Percentiles rank a stretch among this genome's conserved stretches.
phyloP scores from a whole-genome alignment of 2,888 invertebrate species.

The Timema cristinae region DNA sequence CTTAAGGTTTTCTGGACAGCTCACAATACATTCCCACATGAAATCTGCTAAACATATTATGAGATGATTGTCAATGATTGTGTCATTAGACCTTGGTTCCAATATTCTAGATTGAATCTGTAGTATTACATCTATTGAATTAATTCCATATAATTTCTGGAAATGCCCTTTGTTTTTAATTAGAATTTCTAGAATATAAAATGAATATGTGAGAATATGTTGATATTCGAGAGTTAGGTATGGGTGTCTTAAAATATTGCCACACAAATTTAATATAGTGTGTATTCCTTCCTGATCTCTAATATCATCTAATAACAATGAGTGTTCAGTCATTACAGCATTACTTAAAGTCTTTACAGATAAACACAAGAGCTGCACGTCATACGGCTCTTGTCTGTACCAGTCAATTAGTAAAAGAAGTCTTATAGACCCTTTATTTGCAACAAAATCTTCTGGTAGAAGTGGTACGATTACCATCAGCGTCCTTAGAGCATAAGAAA shows the following conservation, averaged over 20 bases:
- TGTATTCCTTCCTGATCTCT: background rate
- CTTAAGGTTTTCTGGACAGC: background rate
- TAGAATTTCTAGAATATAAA: background rate
- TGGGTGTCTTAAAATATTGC: background rate
- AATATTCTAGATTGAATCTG: background rate
- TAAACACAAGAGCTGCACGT: background rate
- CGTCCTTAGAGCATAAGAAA: background rate
- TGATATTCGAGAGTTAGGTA: background rate
- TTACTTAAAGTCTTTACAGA: background rate
- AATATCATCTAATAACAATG: background rate
- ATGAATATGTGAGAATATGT: background rate
- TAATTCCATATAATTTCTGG: background rate
- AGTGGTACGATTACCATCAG: background rate
- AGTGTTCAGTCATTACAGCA: background rate
- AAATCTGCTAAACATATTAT: background rate
- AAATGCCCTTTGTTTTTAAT: background rate
- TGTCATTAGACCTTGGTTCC: background rate
- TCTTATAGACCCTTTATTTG: background rate
- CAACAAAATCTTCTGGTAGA: conserved; percentile 1
- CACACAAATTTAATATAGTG: background rate
- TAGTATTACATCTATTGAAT: background rate
- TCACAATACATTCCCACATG: conserved; percentile 1
- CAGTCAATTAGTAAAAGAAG: background rate
- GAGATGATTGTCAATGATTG: background rate
- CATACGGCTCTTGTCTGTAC: conserved; percentile 4